Conservation (phyloP, 1,140 invertebrate genomes). For the Caenorhabditis briggsae region DNA sequence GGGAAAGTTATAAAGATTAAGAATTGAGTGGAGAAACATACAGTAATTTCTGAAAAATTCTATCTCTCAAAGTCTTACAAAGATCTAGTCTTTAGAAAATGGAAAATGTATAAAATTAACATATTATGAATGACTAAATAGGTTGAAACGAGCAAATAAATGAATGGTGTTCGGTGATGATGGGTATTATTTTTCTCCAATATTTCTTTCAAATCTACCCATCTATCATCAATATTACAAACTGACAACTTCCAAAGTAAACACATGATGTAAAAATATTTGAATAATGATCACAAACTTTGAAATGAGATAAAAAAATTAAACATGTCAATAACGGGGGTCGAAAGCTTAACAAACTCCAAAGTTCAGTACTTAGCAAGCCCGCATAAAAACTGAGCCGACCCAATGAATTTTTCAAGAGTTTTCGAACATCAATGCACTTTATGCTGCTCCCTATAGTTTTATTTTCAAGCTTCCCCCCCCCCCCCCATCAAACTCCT, state of each 20-base stretch:
- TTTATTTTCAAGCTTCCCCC: background rate
- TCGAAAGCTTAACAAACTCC: background rate
- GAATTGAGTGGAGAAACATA: background rate
- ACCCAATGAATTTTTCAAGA: constrained; percentile 50
- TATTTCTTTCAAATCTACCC: background rate
- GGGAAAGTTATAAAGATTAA: background rate
- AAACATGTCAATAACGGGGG: background rate
- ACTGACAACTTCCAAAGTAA: constrained; percentile 12
- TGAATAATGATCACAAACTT: background rate
- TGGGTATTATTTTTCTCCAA: background rate
- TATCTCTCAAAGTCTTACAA: background rate
- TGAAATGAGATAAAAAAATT: background rate
- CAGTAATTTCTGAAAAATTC: too few relatives aligned
- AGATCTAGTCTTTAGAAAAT: background rate
- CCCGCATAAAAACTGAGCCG: constrained; percentile 3
- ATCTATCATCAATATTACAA: too few relatives aligned
- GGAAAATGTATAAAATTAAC: constrained; percentile 13
- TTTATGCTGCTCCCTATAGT: background rate
- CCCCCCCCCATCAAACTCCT: too few relatives aligned
- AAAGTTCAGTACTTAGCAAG: constrained; percentile 15
- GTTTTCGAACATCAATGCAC: constrained; percentile 50
- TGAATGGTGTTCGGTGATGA: constrained; percentile 35
- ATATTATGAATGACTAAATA: constrained; percentile 6
- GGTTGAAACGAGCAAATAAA: background rate
- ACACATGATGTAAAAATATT: constrained; percentile 1